Evolutionary conservation across 2,113 vertebrate genomes (phyloP), one percentile per base, ranked within the genome.

Genomic region (Macquaria australasica): DNA sequence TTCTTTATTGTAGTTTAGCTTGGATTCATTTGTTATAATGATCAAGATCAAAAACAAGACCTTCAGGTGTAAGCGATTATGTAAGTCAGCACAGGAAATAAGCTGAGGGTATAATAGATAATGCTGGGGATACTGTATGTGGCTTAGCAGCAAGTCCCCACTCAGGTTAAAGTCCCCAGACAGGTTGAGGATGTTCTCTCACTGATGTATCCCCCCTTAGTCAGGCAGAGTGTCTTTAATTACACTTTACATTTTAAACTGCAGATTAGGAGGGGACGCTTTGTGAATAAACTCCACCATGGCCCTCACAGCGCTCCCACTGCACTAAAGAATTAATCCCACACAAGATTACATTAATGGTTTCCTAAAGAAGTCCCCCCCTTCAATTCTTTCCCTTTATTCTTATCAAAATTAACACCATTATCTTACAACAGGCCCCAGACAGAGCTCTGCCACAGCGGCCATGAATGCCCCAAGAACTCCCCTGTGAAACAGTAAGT

Each of bases 341-440:
- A 82, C 92, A 88, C 73, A 91, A 94, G 93, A 95, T 96, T 95
- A 95, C 93, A 94, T 94, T 94, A 94, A 95, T 92, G 81, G 89
- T 77, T 93, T 91, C 81, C 92, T 87, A 83, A 94, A 92, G 87
- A 92, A 93, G 83, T 69, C 39, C 82, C 82, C 66, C 64, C 53
- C 56, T 51, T 59, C 84, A 37, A 73, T 86, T 87, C 70, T 84
- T 84, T 50, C 53, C 53, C 71, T 84, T 75, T 79, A 83, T 80
- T 85, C 80, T 88, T 87, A 90, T 91, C 91, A 82, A 88, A 95
- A 96, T 91, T 55, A 94, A 94, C 91, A 87, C 76, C 79, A 90
- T 95, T 94, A 95, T 95, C 94, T 93, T 85, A 83, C 83, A 88
- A 78, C 73, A 79, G 82, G 84, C 72, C 84, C 69, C 75, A 83